Base-by-base conservation (phyloP, 1,140 invertebrate species). In the Pachyrhynchus sulphureomaculatus region DNA sequence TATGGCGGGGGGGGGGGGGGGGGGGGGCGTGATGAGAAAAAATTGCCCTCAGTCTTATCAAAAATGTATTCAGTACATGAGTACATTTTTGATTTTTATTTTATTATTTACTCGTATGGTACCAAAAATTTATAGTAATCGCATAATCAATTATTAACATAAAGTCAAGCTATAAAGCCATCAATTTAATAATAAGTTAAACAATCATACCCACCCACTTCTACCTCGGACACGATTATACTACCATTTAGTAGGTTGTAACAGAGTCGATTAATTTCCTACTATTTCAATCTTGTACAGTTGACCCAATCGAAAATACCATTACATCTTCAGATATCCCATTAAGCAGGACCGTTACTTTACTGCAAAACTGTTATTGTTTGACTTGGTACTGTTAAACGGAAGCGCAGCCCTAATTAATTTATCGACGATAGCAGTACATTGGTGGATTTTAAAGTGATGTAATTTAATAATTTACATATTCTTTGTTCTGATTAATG, bases 291-390 rank as follows among this genome's bases (percentile, higher is more conserved):
- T 52, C 20, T 20, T 36, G 24, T 52, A 52, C 48, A 33, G 48
- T 37, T 52, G 48, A 52, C 48, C 48, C 23, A 29, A 52, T 52
- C 32, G 48, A 33, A 52, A 52, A 52, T 52, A 29, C 32, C 26
- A 29, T 37, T 37, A 37, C 48, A 52, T 52, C 48, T 52, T 52
- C 48, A 52, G 48, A 36, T 52, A 37, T 20, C 10, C 48, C 48
- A 52, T 52, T 52, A 52, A 49, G 34, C 29, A 18, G 23, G 48
- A 52, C 48, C 48, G 48, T 52, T 52, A 52, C 34, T 52, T 34
- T 17, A 32, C 48, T 52, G 48, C 48, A 52, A 52, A 52, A 36
- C 48, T 36, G 48, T 52, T 52, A 52, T 52, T 52, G 48, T 52
- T 52, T 52, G 48, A 20, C 15, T 52, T 20, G 33, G 32, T 52